phyloP scores from a whole-genome alignment of 2,888 invertebrate genomes.

The Dexiosoma caninum region DNA sequence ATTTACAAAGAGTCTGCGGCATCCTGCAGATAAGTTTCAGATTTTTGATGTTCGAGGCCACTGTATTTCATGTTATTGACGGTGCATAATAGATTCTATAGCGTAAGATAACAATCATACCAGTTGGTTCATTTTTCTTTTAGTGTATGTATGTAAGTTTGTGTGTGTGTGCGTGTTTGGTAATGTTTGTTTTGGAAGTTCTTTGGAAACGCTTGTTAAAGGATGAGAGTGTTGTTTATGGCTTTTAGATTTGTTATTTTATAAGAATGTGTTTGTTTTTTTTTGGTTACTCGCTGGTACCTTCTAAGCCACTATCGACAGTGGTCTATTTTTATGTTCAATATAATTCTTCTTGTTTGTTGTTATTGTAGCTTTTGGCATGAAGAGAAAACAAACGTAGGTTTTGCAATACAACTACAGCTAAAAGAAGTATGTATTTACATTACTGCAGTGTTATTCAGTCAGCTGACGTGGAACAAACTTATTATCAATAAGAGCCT shows the following conservation, averaged over 20 bases:
- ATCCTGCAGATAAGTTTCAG: no score
- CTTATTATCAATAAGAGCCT: conserved; percentile 15
- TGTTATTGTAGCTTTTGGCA: conserved; percentile 7
- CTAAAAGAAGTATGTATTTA: background rate
- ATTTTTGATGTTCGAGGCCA: background rate
- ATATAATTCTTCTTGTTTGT: conserved; percentile 6
- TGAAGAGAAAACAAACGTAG: conserved; percentile 11
- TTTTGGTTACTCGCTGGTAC: conserved; percentile 8
- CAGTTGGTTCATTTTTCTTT: background rate
- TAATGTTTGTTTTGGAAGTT: conserved; percentile 6
- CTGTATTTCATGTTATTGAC: background rate
- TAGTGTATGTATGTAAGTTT: background rate
- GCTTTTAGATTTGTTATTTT: conserved; percentile 32
- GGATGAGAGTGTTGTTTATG: conserved; percentile 32
- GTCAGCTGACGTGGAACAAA: conserved; percentile 4
- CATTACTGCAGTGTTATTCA: conserved; percentile 37
- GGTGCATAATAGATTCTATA: conserved; percentile 13
- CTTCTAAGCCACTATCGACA: conserved; percentile 1
- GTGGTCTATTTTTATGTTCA: conserved; percentile 44
- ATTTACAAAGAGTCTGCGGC: no score
- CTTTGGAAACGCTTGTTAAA: background rate
- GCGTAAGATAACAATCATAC: background rate
- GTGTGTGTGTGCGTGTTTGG: background rate
- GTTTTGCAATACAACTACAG: background rate
- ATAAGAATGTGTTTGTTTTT: background rate